phyloP scores from a whole-genome alignment of 1,140 invertebrate species.

The Drosophila truncata region DNA sequence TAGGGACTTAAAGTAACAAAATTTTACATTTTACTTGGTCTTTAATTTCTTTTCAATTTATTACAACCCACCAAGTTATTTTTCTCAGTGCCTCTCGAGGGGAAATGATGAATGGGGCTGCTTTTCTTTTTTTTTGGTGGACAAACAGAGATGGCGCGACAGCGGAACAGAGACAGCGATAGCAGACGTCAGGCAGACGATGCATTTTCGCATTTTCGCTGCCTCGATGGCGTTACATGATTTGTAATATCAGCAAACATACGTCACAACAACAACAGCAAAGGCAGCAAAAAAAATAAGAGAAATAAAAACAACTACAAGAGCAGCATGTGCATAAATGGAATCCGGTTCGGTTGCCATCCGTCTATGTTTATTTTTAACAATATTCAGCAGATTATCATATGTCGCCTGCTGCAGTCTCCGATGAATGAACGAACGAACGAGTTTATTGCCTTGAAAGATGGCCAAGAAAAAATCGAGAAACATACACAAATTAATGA shows the following conservation, averaged over 20 bases:
- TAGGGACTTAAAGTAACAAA: not conserved
- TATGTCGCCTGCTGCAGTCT: slow-evolving; percentile 55
- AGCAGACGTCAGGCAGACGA: slow-evolving; percentile 75
- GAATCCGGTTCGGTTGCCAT: slow-evolving; percentile 69
- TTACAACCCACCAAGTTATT: not conserved
- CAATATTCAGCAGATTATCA: slow-evolving; percentile 76
- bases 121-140: slow-evolving; percentile 1
- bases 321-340: slow-evolving; percentile 45
- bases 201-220: slow-evolving; percentile 34
- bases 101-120: slow-evolving; percentile 69
- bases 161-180: slow-evolving; percentile 10
- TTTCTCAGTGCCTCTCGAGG: slow-evolving; percentile 6
- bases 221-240: slow-evolving; percentile 74
- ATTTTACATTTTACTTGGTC: too few relatives aligned
- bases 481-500: slow-evolving; percentile 8
- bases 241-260: slow-evolving; percentile 80
- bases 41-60: not conserved
- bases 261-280: slow-evolving; percentile 45
- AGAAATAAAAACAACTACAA: not conserved
- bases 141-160: slow-evolving; percentile 27
- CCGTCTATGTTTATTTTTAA: slow-evolving; percentile 73
- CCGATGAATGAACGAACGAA: slow-evolving; percentile 54
- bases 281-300: not conserved
- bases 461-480: slow-evolving; percentile 45
- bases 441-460: slow-evolving; percentile 69